Evolutionary conservation across 2,888 invertebrate species (phyloP).

Genomic region (Eudemis profundana): DNA sequence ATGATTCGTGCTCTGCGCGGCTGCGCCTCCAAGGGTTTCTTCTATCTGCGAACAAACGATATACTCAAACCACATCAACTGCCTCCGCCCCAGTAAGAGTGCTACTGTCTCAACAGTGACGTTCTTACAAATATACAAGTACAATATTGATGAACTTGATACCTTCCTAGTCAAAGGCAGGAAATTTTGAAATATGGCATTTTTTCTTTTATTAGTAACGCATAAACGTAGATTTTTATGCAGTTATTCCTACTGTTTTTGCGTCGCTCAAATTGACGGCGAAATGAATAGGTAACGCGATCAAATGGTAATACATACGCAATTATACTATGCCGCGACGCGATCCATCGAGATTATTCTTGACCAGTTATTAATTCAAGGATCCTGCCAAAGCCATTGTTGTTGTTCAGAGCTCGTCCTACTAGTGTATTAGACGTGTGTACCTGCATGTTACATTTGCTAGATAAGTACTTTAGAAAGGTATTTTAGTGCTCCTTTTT

Average conservation of each 20-base stretch:
- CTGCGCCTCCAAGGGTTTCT: conserved; percentile 50
- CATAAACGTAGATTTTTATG: not conserved
- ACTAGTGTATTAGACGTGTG: no score
- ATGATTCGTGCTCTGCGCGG: conserved; percentile 58
- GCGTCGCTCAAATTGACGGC: conserved; percentile 16
- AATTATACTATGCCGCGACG: conserved; percentile 13
- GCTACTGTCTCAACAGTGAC: not conserved
- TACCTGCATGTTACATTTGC: no score
- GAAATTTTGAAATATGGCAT: no score
- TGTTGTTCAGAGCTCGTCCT: not conserved
- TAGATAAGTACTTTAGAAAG: no score
- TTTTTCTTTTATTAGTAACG: no score
- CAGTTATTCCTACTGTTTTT: conserved; percentile 5
- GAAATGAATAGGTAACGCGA: conserved; percentile 33
- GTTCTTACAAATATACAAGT: not conserved
- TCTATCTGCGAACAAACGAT: conserved; percentile 65
- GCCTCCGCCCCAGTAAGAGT: conserved; percentile 14
- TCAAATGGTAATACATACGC: conserved; percentile 28
- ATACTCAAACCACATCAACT: conserved; percentile 53
- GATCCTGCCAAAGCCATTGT: conserved; percentile 9
- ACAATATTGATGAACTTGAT: no score
- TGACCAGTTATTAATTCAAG: conserved; percentile 14
- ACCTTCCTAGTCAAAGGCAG: no score
- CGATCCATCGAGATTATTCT: conserved; percentile 26
- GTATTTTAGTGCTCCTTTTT: not conserved